These are phyloP conservation scores for Pecten maximus DNA, from an alignment of 2,888 invertebrate genomes.

Conservation along the genomic window DNA sequence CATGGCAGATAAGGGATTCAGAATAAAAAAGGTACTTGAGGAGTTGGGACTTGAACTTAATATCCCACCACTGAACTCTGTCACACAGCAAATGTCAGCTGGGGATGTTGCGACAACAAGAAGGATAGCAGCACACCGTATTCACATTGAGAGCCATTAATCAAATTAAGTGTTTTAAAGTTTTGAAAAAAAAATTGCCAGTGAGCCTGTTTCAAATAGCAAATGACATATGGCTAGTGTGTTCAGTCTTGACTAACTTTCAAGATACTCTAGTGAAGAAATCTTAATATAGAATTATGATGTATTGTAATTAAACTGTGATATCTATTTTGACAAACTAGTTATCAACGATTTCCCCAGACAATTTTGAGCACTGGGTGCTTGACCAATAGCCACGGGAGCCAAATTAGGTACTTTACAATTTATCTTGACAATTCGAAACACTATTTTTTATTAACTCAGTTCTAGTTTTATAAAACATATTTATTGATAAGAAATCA, in stretches of 20 bases:
- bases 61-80: constrained; percentile 45
- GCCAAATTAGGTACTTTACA: no score
- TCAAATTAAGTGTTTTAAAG: constrained; percentile 47
- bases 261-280: no score
- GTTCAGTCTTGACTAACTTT: constrained; percentile 47
- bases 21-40: constrained; percentile 14
- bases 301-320: no score
- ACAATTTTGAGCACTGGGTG: no score
- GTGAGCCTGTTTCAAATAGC: not conserved
- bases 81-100: constrained; percentile 41
- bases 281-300: no score
- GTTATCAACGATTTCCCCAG: no score
- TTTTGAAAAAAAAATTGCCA: constrained; percentile 15
- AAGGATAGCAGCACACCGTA: constrained; percentile 47
- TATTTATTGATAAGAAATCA: no score
- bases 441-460: no score
- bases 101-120: constrained; percentile 42
- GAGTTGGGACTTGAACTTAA: constrained; percentile 40
- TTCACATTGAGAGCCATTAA: constrained; percentile 52
- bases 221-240: constrained; percentile 52
- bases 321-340: no score
- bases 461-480: no score
- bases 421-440: no score
- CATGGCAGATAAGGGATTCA: constrained; percentile 51
- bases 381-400: no score